phyloP scores from a whole-genome alignment of 2,113 vertebrate genomes.

The Hippocampus mohnikei region DNA sequence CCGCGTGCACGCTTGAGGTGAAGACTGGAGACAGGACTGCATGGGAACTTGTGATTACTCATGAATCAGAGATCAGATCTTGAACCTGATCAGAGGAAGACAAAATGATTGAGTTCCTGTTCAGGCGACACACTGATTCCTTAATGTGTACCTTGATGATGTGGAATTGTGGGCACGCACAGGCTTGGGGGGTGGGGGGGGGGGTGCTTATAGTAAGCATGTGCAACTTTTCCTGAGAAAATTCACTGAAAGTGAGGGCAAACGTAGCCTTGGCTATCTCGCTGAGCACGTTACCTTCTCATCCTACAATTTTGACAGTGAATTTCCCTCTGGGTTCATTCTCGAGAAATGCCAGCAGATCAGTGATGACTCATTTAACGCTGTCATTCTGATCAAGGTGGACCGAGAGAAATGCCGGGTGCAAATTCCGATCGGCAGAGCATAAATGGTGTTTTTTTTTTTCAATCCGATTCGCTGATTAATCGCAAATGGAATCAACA shows the following conservation, averaged over 20 bases:
- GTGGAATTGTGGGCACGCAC: neutral
- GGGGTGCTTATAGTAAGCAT: neutral
- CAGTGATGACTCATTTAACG: slow-evolving; percentile 29
- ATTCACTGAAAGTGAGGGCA: neutral
- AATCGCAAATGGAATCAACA: too few relatives aligned
- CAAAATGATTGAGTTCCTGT: slow-evolving; percentile 37
- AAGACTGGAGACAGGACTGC: slow-evolving; percentile 41
- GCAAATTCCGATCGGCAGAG: slow-evolving; percentile 36
- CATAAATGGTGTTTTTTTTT: slow-evolving; percentile 27
- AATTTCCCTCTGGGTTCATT: slow-evolving; percentile 34
- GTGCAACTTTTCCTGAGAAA: neutral
- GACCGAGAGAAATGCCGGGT: neutral
- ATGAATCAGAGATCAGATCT: slow-evolving; percentile 22
- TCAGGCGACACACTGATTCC: neutral
- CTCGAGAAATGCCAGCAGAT: slow-evolving; percentile 30
- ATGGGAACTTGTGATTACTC: slow-evolving; percentile 41
- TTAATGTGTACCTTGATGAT: neutral
- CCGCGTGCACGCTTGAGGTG: slow-evolving; percentile 61
- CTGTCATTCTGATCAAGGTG: slow-evolving; percentile 41
- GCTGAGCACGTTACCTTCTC: slow-evolving; percentile 9
- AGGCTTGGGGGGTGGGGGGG: neutral
- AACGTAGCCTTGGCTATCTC: neutral
- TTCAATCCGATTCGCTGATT: too few relatives aligned
- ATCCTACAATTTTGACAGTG: neutral
- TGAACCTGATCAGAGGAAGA: slow-evolving; percentile 27